A percentile compares a stretch with the other conserved stretches of the same genome.
phyloP scores from a whole-genome alignment of 2,797 vertebrate species.

The Borostomias antarcticus region DNA sequence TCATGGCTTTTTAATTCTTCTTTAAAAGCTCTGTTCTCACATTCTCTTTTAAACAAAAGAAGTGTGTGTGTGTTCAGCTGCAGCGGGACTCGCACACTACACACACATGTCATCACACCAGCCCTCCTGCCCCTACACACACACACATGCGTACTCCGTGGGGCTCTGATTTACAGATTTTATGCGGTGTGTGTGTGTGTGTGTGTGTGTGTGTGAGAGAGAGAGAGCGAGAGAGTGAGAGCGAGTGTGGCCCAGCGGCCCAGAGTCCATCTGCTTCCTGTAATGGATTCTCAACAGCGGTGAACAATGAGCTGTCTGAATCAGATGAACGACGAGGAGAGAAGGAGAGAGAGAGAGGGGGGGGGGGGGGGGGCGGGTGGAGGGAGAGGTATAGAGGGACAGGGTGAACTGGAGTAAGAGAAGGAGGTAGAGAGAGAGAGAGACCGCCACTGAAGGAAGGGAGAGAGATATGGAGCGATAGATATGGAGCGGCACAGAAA shows the following conservation, averaged over 20 bases:
- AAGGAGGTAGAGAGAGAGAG: constrained; percentile 57
- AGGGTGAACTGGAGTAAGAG: constrained; percentile 48
- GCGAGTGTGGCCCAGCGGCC: no score
- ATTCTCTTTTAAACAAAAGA: no score
- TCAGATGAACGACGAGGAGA: constrained; percentile 54
- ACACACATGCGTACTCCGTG: background rate
- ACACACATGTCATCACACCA: no score
- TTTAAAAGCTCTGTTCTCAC: background rate
- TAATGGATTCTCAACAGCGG: constrained; percentile 75
- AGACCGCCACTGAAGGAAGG: constrained; percentile 13
- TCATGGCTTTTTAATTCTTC: constrained; percentile 3
- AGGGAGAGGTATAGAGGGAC: constrained; percentile 21
- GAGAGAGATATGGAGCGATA: constrained; percentile 11
- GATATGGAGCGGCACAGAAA: constrained; percentile 42
- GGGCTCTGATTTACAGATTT: background rate
- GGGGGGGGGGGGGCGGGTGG: constrained; percentile 4
- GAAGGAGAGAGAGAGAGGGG: constrained; percentile 13
- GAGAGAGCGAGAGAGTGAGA: no score
- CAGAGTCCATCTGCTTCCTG: constrained; percentile 75
- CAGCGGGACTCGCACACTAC: background rate
- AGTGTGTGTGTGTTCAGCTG: background rate
- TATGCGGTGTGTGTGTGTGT: constrained; percentile 27
- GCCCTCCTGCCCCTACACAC: no score
- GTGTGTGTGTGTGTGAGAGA: constrained; percentile 69
- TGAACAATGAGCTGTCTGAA: constrained; percentile 75